Percentiles rank a stretch among this genome's conserved stretches.
These are phyloP conservation scores for Contarinia nasturtii DNA, from an alignment of 1,140 invertebrate species.

Conservation along the genomic window DNA sequence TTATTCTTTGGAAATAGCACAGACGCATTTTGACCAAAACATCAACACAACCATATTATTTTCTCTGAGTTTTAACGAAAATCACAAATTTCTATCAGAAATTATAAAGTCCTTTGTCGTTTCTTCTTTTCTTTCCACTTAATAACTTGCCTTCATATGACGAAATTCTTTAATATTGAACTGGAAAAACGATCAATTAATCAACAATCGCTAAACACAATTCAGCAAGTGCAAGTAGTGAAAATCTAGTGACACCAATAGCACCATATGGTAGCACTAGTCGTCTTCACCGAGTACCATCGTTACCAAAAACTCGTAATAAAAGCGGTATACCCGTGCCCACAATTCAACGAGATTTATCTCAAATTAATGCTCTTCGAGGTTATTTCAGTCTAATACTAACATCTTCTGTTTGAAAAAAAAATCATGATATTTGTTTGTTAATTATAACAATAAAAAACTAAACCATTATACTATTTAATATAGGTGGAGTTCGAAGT, in stretches of 20 bases:
- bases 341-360: constrained; percentile 12
- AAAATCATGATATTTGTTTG: too few species aligned
- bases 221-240: constrained; percentile 29
- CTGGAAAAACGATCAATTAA: not conserved
- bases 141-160: too few species aligned
- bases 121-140: too few species aligned
- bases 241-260: constrained; percentile 24
- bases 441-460: too few species aligned
- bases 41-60: too few species aligned
- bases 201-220: too few species aligned
- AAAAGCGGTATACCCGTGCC: constrained; percentile 29
- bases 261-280: constrained; percentile 14
- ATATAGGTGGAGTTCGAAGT: constrained; percentile 40
- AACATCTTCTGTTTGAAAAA: not conserved
- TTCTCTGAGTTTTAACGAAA: too few species aligned
- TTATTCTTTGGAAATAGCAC: too few species aligned
- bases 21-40: too few species aligned
- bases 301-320: constrained; percentile 32
- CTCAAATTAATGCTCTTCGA: not conserved
- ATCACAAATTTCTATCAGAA: too few species aligned
- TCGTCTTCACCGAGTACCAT: constrained; percentile 32
- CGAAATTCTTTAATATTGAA: too few species aligned
- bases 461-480: not conserved
- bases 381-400: not conserved
- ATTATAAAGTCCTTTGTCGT: too few species aligned